A percentile compares a stretch with the other conserved stretches of the same genome.
These are phyloP conservation scores for Galeopterus variegatus DNA, from an alignment of 2,113 vertebrate species.

Conservation along the genomic window DNA sequence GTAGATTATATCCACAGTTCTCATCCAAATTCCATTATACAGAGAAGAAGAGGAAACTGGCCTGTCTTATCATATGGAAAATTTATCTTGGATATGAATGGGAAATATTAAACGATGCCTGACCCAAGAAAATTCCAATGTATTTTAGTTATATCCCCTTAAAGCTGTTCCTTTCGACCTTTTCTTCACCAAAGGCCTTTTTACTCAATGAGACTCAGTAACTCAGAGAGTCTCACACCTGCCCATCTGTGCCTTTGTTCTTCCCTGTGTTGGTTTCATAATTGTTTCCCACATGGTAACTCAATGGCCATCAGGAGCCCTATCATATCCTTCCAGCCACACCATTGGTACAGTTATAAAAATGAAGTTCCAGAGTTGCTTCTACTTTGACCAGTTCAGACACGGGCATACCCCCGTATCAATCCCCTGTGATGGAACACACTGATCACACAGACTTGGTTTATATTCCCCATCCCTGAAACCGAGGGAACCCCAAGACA, in stretches of 20 bases:
- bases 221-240: neutral
- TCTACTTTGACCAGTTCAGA: neutral
- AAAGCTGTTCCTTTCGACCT: neutral
- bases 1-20: conserved; percentile 78
- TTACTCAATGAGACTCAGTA: neutral
- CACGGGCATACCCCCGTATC: neutral
- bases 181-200: neutral
- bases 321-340: neutral
- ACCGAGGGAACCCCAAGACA: neutral
- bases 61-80: conserved; percentile 30
- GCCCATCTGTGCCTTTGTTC: neutral
- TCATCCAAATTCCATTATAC: conserved; percentile 71
- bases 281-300: neutral
- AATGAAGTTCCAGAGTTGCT: neutral
- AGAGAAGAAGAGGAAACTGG: conserved; percentile 10
- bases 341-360: neutral
- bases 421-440: neutral
- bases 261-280: neutral
- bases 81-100: conserved; percentile 68
- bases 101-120: neutral
- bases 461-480: too few species aligned
- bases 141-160: neutral
- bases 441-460: neutral
- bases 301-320: neutral
- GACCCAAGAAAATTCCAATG: neutral